phyloP scores from a whole-genome alignment of 2,113 vertebrate genomes.

The Sinocyclocheilus grahami region DNA sequence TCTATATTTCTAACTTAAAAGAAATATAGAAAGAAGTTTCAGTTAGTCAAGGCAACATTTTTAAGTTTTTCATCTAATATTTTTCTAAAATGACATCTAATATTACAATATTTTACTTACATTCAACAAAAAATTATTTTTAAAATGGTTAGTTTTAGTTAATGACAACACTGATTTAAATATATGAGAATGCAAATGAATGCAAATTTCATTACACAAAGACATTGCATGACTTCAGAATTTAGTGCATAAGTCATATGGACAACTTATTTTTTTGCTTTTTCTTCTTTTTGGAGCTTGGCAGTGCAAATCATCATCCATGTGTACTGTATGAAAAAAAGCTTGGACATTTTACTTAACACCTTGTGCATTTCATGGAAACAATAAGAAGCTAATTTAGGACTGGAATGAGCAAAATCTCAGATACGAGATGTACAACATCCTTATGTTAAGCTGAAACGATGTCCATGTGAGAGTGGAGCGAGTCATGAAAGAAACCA shows the following conservation, averaged over 20 bases:
- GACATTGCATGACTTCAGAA: not conserved
- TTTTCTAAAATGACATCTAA: not conserved
- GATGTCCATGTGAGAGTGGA: not conserved
- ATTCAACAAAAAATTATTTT: not conserved
- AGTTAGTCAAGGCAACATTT: too few species aligned
- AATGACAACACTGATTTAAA: not conserved
- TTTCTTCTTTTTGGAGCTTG: not conserved
- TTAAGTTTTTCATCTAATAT: not conserved
- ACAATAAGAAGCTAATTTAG: not conserved
- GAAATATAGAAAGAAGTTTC: too few species aligned
- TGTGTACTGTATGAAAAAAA: not conserved
- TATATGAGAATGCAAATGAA: not conserved
- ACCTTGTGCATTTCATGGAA: not conserved
- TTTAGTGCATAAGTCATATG: not conserved
- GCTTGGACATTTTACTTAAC: not conserved
- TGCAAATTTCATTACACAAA: not conserved
- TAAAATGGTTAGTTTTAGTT: not conserved
- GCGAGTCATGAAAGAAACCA: not conserved
- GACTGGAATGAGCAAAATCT: not conserved
- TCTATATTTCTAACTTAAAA: too few species aligned
- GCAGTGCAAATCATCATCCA: not conserved
- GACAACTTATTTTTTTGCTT: not conserved
- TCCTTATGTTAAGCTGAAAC: not conserved
- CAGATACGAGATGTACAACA: not conserved
- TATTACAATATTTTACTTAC: too few species aligned